Evolutionary conservation across 2,113 vertebrate species (phyloP), one percentile per base, ranked within the genome.

Genomic region (Empidonax alnorum): DNA sequence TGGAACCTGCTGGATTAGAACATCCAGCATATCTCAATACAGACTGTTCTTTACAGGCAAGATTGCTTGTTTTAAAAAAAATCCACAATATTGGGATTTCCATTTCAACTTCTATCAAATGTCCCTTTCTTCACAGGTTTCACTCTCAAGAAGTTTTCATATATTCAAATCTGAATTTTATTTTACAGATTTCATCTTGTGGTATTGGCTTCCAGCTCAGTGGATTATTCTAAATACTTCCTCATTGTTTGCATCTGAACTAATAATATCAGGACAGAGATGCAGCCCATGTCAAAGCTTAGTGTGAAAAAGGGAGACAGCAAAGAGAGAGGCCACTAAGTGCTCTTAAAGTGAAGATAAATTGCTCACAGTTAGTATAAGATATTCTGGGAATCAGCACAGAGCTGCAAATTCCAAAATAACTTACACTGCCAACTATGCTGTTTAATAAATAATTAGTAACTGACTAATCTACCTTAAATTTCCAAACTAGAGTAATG

Each of bases 361-460:
- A 72, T 7, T 71, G 25, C 25, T 78, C 69, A 27, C 10, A 42
- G n/a, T 31, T 65, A 79, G 12, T n/a, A 15, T 20, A 52, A 89
- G 21, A 52, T 35, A 68, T 9, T 27, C 42, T 46, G 65, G 50
- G 52, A 91, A 25, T 18, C 69, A 95, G 35, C 27, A 85, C 11
- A 59, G 39, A 11, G 8, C 61, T 55, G 31, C 12, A 89, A 59
- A 63, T 30, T 87, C 52, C 52, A 84, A 84, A 87, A 68, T 75
- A 82, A 79, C 49, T 82, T 42, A 71, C 33, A 20, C 12, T 82
- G 90, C 16, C 66, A 91, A 75, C 14, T 55, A 33, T 68, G 63
- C 39, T 76, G 35, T 68, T 96, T 75, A 88, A 93, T 65, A 93
- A 95, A 93, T 93, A 88, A 94, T 76, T 88, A 93, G 25, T n/a